phyloP scores from a whole-genome alignment of 2,888 invertebrate genomes.

The Invenusta paracnida region DNA sequence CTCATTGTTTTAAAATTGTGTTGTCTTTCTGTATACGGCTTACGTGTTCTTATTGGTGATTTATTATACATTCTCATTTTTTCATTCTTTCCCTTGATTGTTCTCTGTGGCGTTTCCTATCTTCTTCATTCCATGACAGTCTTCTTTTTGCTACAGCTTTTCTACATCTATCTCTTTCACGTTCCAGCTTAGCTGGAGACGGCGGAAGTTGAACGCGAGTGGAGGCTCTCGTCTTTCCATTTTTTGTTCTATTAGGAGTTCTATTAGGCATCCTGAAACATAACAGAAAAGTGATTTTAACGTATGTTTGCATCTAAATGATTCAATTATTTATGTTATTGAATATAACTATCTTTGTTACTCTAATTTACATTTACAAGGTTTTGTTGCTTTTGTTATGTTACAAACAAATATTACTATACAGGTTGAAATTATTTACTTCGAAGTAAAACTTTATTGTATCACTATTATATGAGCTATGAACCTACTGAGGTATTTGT shows the following conservation, averaged over 20 bases:
- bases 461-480: not conserved
- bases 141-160: not conserved
- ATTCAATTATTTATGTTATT: not conserved
- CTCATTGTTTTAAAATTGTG: not conserved
- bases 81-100: not conserved
- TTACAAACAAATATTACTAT: not conserved
- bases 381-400: not conserved
- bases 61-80: not conserved
- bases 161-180: not conserved
- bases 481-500: too few species aligned
- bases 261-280: not conserved
- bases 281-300: not conserved
- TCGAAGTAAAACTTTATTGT: not conserved
- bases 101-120: not conserved
- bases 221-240: not conserved
- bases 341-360: not conserved
- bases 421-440: not conserved
- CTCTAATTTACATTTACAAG: not conserved
- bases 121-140: not conserved
- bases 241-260: not conserved
- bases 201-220: not conserved
- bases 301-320: not conserved
- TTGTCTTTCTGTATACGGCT: not conserved
- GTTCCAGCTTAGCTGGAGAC: not conserved
- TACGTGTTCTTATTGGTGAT: not conserved